Evolutionary conservation across 1,140 invertebrate species (phyloP).

Genomic region (Aphelenchoides besseyi): DNA sequence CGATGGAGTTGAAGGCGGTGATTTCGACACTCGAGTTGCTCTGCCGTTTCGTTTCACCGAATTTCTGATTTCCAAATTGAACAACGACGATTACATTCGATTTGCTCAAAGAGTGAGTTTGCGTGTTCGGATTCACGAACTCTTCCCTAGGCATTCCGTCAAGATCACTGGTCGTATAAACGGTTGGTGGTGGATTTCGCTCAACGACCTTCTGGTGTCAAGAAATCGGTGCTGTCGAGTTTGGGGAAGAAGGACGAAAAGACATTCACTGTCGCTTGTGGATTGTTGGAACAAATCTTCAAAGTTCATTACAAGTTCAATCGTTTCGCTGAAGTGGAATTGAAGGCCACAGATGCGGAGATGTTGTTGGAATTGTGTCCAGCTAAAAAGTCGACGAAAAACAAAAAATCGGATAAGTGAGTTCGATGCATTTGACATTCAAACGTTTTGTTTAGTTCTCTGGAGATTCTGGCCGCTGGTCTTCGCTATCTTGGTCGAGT

Average conservation of each 20-base stretch:
- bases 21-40: conserved; percentile 9
- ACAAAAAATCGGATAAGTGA: not conserved
- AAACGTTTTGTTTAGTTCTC: not conserved
- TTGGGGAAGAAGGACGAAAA: not conserved
- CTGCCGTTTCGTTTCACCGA: not conserved
- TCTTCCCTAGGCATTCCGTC: conserved; percentile 3
- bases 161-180: not conserved
- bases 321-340: not conserved
- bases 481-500: not conserved
- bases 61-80: not conserved
- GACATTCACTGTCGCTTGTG: conserved; percentile 5
- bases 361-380: not conserved
- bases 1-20: conserved; percentile 8
- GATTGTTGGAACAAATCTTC: not conserved
- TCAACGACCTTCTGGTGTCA: not conserved
- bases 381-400: not conserved
- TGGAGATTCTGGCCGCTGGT: not conserved
- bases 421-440: not conserved
- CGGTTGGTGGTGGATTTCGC: not conserved
- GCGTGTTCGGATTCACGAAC: not conserved
- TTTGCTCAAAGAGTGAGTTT: not conserved
- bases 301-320: not conserved
- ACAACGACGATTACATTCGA: not conserved
- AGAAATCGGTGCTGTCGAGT: not conserved
- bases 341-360: conserved; percentile 3